phyloP scores from a whole-genome alignment of 2,113 vertebrate species.

The Colistium nudipinnis region DNA sequence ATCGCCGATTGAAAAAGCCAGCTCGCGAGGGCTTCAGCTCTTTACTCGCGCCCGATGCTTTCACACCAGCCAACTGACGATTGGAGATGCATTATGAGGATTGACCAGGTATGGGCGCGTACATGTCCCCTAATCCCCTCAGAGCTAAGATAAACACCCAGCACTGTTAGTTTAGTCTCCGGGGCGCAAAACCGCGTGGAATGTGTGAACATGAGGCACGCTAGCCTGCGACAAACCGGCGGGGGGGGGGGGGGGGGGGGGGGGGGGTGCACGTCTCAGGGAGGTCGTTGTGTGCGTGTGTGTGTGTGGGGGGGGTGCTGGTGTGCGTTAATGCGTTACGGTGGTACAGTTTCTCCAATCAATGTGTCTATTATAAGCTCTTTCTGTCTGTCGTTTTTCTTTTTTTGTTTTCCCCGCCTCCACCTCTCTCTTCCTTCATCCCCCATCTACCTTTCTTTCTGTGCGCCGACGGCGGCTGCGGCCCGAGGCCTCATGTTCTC shows the following conservation, averaged over 20 bases:
- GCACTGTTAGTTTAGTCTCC: constrained; percentile 68
- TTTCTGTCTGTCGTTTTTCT: constrained; percentile 24
- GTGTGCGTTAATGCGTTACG: constrained; percentile 17
- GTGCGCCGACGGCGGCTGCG: not conserved
- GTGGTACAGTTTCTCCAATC: constrained; percentile 26
- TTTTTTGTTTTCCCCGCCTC: constrained; percentile 14
- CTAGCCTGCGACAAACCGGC: constrained; percentile 29
- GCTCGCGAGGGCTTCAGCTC: too few relatives aligned
- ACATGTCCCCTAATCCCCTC: constrained; percentile 53
- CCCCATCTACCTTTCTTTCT: constrained; percentile 30
- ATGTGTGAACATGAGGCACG: constrained; percentile 40
- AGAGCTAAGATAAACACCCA: constrained; percentile 60
- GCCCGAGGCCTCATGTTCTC: not conserved
- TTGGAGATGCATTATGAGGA: constrained; percentile 56
- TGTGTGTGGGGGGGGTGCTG: constrained; percentile 5
- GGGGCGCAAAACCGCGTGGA: constrained; percentile 21
- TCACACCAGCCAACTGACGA: not conserved
- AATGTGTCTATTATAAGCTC: constrained; percentile 38
- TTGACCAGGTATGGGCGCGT: constrained; percentile 59
- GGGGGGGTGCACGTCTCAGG: constrained; percentile 34
- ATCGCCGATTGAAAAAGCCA: too few relatives aligned
- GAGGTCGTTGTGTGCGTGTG: not conserved
- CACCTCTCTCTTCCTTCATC: not conserved
- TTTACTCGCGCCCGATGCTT: too few relatives aligned
- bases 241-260: constrained; percentile 19